Conservation (phyloP, 1,140 invertebrate genomes). For the Bombyx mandarina region DNA sequence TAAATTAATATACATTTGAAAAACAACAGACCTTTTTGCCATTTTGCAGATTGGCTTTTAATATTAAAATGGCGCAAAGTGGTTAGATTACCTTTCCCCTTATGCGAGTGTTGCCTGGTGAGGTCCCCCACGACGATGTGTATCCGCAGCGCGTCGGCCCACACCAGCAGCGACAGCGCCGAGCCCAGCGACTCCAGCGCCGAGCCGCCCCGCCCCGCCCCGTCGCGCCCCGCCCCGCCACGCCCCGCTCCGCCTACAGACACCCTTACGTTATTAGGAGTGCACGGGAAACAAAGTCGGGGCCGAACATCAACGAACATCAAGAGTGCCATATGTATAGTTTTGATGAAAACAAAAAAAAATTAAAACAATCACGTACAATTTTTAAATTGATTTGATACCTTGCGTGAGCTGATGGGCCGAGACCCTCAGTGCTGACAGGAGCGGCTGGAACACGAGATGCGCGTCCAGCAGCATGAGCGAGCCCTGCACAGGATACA, state of each 20-base stretch:
- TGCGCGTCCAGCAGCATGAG: slow-evolving; percentile 89
- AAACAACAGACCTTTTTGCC: too few relatives aligned
- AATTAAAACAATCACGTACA: too few relatives aligned
- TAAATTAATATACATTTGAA: too few relatives aligned
- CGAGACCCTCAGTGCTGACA: slow-evolving; percentile 88
- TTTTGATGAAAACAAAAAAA: too few relatives aligned
- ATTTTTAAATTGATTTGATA: slow-evolving; percentile 18
- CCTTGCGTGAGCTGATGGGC: slow-evolving; percentile 82
- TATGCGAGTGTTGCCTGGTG: slow-evolving; percentile 62
- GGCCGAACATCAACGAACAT: too few relatives aligned
- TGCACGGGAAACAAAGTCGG: too few relatives aligned
- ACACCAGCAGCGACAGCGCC: slow-evolving; percentile 89
- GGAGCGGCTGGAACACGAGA: slow-evolving; percentile 91
- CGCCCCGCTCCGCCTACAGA: slow-evolving; percentile 23
- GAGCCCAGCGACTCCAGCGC: slow-evolving; percentile 91
- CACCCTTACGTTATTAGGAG: too few relatives aligned
- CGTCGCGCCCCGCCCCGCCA: slow-evolving; percentile 31
- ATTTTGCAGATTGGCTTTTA: too few relatives aligned
- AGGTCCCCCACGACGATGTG: slow-evolving; percentile 94
- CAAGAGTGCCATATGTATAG: too few relatives aligned
- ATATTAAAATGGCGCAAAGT: too few relatives aligned
- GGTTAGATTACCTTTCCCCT: slow-evolving; percentile 40
- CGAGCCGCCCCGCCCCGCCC: slow-evolving; percentile 15
- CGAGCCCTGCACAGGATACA: slow-evolving; percentile 86
- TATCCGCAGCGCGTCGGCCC: slow-evolving; percentile 89